Percentiles rank a stretch among this genome's conserved stretches.
Conservation (phyloP, 2,888 invertebrate species). For the Lepeophtheirus nordmannii region DNA sequence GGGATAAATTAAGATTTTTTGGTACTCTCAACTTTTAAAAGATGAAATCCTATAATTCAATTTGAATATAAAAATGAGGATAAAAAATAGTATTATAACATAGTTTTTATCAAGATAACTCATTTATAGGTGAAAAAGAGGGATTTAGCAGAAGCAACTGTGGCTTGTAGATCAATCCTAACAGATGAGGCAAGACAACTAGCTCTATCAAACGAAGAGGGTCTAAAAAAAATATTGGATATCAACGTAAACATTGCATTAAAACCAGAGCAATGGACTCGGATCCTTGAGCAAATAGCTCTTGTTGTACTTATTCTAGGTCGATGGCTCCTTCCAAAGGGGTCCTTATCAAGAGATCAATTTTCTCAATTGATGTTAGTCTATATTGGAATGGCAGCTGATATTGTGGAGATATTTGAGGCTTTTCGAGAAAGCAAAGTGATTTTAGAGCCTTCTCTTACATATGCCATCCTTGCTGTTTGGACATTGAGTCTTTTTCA, state of each 20-base stretch:
- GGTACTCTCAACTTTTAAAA: too few relatives aligned
- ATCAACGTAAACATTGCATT: not conserved
- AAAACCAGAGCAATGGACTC: conserved; percentile 28
- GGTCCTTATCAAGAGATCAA: conserved; percentile 32
- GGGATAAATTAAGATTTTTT: too few relatives aligned
- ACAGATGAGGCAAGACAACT: too few relatives aligned
- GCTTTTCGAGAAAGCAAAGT: conserved; percentile 27
- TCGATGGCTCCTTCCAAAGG: conserved; percentile 33
- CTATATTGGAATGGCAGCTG: conserved; percentile 34
- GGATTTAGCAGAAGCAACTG: too few relatives aligned
- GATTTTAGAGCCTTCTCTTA: conserved; percentile 9
- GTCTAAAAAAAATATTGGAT: too few relatives aligned
- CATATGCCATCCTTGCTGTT: conserved; percentile 7
- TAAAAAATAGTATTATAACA: too few relatives aligned
- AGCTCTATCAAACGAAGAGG: too few relatives aligned
- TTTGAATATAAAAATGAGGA: too few relatives aligned
- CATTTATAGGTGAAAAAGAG: too few relatives aligned
- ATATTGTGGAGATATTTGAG: conserved; percentile 31
- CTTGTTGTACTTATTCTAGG: conserved; percentile 34
- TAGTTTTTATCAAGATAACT: too few relatives aligned
- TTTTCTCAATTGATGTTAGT: conserved; percentile 36
- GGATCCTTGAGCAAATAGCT: conserved; percentile 32
- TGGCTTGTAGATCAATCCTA: too few relatives aligned
- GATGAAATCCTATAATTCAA: not conserved
- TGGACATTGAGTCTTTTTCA: conserved; percentile 13